Conservation (phyloP, 2,888 invertebrate species). For the Coecobrya sp. region DNA sequence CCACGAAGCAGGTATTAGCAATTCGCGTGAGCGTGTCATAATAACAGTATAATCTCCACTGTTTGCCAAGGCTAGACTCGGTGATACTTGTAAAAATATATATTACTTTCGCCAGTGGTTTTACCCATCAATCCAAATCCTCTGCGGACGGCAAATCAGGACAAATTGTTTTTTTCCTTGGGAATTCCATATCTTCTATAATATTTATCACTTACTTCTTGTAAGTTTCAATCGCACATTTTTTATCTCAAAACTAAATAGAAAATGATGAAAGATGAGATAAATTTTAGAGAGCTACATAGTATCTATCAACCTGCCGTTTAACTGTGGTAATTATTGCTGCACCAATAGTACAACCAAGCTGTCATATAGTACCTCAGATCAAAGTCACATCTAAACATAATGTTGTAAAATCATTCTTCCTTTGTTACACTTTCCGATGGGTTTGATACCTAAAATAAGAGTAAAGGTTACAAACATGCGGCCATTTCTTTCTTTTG, state of each 20-base stretch:
- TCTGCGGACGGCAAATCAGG: neutral
- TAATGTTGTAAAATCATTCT: too few relatives aligned
- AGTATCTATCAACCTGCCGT: too few relatives aligned
- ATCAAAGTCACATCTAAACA: too few relatives aligned
- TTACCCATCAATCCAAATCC: conserved; percentile 9
- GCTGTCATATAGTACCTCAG: too few relatives aligned
- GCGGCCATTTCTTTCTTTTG: neutral
- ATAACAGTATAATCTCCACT: conserved; percentile 19
- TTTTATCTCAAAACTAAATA: neutral
- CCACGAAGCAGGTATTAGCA: conserved; percentile 11
- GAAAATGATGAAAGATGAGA: too few relatives aligned
- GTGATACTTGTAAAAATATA: neutral
- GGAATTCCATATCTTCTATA: neutral
- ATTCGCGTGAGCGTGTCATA: conserved; percentile 45
- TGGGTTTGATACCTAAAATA: neutral
- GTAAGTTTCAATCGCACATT: neutral
- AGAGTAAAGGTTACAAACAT: neutral
- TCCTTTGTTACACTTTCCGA: neutral
- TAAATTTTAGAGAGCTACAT: too few relatives aligned
- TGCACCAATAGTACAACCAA: too few relatives aligned
- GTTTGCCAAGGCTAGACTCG: neutral
- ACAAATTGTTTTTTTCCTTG: neutral
- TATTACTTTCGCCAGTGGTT: neutral
- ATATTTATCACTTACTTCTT: neutral
- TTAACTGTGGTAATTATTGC: too few relatives aligned